Base-by-base conservation (phyloP, 2,797 vertebrate genomes). In the Urosaurus nigricauda region DNA sequence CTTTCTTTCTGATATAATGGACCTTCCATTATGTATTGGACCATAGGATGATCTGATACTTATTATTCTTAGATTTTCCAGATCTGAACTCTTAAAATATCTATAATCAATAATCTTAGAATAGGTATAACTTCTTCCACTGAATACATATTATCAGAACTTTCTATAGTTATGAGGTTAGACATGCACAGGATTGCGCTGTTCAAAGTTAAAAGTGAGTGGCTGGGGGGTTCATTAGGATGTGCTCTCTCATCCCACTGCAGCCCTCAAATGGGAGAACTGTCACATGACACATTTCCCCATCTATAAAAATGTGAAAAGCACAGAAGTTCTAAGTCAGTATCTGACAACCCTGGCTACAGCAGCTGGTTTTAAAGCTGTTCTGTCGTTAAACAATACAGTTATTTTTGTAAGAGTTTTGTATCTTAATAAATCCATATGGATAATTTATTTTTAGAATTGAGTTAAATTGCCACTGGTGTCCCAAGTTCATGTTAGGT, bases 371-470 rank as follows among this genome's bases (percentile, higher is more conserved):
- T 26, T 0, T 89, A 81, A 4, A 80, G 58, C 0, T 74, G 0
- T 75, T 85, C 79, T 87, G 24, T 37, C 74, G 65, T 88, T 71
- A 0, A 0, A 0, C 1, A 83, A 0, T 1, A 12, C 53, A 26
- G 73, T 90, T 90, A 90, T 17, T 84, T 88, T 86, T 82, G 78
- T 85, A 91, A 89, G 32, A 75, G 65, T 84, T 85, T 78, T 90
- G 83, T 84, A 79, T 58, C 77, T 90, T 86, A 78, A 83, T 90
- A 87, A 79, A 88, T 68, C 85, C 4, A 63, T 26, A 87, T 12
- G 65, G 90, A 77, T 78, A 81, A 90, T 90, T 90, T 90, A 84
- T 90, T 90, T 87, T 88, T 83, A 71, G 77, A 92, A 92, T 77
- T 91, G 85, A 91, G 65, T 91, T 84, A 79, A 75, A 84, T 11